Base-by-base conservation (phyloP, 37 sponge, comb jelly and placozoan genomes). In the Ephydatia muelleri region DNA sequence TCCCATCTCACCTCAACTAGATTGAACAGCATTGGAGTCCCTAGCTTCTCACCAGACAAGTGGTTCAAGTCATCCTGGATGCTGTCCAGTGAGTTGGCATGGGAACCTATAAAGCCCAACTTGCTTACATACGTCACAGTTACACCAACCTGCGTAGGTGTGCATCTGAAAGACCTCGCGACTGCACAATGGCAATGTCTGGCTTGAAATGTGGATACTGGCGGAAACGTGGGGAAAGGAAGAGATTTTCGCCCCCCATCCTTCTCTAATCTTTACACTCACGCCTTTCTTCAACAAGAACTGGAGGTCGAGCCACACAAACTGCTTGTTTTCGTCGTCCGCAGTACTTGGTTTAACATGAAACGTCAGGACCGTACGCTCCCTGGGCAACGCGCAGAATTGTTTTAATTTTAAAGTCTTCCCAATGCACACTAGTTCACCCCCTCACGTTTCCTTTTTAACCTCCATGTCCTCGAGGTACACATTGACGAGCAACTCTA, bases 301-400 rank as follows among this genome's bases (percentile, higher is more conserved):
- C 36, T 33, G 28, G 31, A 93, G 81, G 66, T 89, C 93, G 27
- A 89, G 64, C 48, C 83, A 88, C 64, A 93, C 89, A 70, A 80
- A 88, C 76, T 88, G 89, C 26, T 83, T 75, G 29, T 85, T 80
- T 73, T 84, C 76, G 14, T 84, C 82, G 16, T 86, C 93, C 12
- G 57, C 93, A 28, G 93, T 93, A n/a, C 86, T 85, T 21, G 93
- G 93, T 22, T 77, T 83, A 34, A 93, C 16, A 57, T 86, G 93
- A 70, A 86, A 67, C 25, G 11, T 38, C 5, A 92, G 82, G 5
- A 47, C 68, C 14, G 33, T 70, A 48, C 26, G 34, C 71, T 47
- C 79, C 21, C 76, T 87, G 19, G 19, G 80, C 67, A 65, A 65
- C n/a, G 9, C 26, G 28, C 38, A 30, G 68, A 16, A 27, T 12